Conservation (phyloP, 2,888 invertebrate species). For the Gryllus longicercus region DNA sequence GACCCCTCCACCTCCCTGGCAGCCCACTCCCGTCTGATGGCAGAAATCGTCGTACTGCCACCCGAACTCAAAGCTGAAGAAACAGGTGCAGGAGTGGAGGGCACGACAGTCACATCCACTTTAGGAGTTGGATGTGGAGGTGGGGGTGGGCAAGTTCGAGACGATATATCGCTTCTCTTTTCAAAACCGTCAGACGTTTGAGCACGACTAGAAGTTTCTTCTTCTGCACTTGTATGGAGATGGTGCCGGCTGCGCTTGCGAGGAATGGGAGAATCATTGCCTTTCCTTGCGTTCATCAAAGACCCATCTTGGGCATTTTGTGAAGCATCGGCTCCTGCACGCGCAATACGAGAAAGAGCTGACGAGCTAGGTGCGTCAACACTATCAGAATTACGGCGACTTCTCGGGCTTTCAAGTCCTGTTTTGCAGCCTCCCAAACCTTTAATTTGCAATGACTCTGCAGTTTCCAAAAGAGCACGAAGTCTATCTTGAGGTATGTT, state of each 20-base stretch:
- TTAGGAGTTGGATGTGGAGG: neutral
- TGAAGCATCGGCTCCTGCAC: neutral
- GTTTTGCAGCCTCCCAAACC: neutral
- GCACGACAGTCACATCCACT: neutral
- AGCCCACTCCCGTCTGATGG: neutral
- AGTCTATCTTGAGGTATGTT: conserved; percentile 3
- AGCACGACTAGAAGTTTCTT: neutral
- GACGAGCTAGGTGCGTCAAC: neutral
- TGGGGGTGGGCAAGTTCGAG: neutral
- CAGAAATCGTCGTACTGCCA: neutral
- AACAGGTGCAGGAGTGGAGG: neutral
- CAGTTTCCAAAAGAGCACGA: neutral
- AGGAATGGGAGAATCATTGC: neutral
- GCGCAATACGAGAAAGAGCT: neutral
- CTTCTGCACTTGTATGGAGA: neutral
- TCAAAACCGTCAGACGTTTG: neutral
- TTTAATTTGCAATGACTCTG: neutral
- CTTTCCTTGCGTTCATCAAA: neutral
- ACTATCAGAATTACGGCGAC: neutral
- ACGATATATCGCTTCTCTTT: neutral
- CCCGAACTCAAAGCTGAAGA: neutral
- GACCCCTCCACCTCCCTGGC: neutral
- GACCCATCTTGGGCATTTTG: neutral
- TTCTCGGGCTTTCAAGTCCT: neutral
- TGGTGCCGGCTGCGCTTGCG: neutral